phyloP scores from a whole-genome alignment of 2,113 vertebrate genomes.

The Taxidea taxus region DNA sequence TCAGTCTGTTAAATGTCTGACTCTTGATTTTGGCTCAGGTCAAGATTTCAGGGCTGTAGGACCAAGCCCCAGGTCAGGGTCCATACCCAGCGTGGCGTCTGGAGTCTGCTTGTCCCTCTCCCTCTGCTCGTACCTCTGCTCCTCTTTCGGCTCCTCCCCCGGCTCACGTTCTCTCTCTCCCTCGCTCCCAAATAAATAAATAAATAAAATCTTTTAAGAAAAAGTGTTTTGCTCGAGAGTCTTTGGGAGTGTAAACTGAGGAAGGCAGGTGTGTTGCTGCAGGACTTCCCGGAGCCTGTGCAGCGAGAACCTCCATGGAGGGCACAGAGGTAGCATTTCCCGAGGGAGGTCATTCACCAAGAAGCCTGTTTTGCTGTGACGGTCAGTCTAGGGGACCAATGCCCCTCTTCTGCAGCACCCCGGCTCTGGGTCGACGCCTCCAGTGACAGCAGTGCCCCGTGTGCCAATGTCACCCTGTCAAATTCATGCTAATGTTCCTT shows the following conservation, averaged over 20 bases:
- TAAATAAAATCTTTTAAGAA: background rate
- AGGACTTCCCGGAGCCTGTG: background rate
- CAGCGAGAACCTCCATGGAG: accelerated
- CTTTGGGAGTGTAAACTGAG: background rate
- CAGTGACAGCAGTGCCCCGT: too few species aligned
- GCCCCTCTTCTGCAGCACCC: background rate
- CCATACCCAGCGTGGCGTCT: accelerated
- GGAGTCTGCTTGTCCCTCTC: background rate
- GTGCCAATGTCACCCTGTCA: background rate
- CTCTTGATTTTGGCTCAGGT: background rate
- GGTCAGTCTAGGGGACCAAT: background rate
- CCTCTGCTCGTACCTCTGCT: background rate
- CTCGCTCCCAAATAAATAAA: background rate
- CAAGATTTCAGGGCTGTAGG: background rate
- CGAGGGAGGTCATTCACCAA: background rate
- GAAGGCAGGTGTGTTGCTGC: background rate
- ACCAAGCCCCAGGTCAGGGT: background rate
- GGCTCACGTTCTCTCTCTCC: background rate
- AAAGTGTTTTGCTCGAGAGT: background rate
- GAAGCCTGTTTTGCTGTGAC: background rate
- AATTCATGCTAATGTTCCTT: too few species aligned
- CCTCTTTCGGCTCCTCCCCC: background rate
- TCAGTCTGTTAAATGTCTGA: background rate
- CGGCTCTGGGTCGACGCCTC: background rate
- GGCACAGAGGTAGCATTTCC: background rate